Conservation (phyloP, 1,140 invertebrate species). For the Muscidifurax raptorellus region DNA sequence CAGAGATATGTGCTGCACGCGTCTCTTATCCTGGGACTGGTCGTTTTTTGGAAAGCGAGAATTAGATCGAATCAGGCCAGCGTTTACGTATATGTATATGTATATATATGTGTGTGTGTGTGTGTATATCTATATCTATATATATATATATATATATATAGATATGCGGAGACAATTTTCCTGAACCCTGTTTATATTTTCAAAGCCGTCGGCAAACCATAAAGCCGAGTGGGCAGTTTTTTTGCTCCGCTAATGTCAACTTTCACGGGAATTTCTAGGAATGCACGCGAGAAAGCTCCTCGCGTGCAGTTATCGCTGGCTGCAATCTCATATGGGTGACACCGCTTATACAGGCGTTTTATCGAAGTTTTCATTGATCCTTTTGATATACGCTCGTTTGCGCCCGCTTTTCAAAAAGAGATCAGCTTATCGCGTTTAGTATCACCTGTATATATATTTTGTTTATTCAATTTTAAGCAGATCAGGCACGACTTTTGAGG, state of each 20-base stretch:
- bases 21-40: too few relatives aligned
- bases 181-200: neutral
- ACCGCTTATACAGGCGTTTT: too few relatives aligned
- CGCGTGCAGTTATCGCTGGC: neutral
- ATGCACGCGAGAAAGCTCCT: slow-evolving; percentile 5
- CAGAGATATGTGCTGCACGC: neutral
- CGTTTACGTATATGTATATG: neutral
- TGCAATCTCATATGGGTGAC: neutral
- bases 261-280: slow-evolving; percentile 36
- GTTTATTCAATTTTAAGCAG: too few relatives aligned
- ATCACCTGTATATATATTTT: too few relatives aligned
- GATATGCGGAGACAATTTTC: slow-evolving; percentile 13
- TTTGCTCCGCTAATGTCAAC: slow-evolving; percentile 29
- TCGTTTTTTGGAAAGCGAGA: slow-evolving; percentile 25
- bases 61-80: neutral
- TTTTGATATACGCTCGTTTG: too few relatives aligned
- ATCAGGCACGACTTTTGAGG: too few relatives aligned
- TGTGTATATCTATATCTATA: too few relatives aligned
- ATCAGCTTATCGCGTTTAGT: too few relatives aligned
- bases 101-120: too few relatives aligned
- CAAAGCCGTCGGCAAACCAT: neutral
- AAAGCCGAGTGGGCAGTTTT: neutral
- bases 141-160: too few relatives aligned
- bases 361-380: too few relatives aligned
- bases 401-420: too few relatives aligned